Evolutionary conservation across 2,113 vertebrate species (phyloP), one percentile per base, ranked within the genome.

Genomic region (Otolemur garnettii): DNA sequence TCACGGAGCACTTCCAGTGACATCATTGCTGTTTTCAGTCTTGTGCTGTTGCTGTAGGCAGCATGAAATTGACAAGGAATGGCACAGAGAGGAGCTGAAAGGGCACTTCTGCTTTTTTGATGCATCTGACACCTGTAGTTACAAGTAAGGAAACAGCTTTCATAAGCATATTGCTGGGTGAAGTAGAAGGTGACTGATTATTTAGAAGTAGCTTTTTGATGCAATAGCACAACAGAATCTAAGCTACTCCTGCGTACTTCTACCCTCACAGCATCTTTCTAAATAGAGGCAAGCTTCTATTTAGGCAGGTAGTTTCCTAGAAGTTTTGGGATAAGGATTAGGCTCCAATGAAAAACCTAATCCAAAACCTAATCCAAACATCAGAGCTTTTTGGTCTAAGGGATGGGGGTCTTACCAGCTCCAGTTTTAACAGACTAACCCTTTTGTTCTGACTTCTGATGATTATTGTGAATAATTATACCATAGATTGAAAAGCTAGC

Each of bases 41-140:
- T 97, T 97, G 93, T 28, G 30, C 45, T 98, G 95, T 96, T 98
- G 97, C 97, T 98, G 95, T 96, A 93, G 96, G 96, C 96, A 97
- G 97, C 97, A 90, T 97, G 98, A 98, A 98, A 98, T 97, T 98
- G 98, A 98, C 98, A 98, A 97, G 97, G 92, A 98, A 95, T 96
- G 94, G 95, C 96, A 85, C 95, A 53, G 84, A 0, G 53, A 96
- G 95, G 91, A 88, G 38, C 97, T 96, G 85, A 42, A 97, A 98
- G 97, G 90, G 96, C 98, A 97, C 30, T 96, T 98, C 96, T 97
- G 95, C 96, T 97, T 96, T 96, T 95, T 90, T 94, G 95, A 97
- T 96, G 95, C 95, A 96, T 97, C 68, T 71, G 97, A 98, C 97
- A 98, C 98, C 97, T 98, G 96, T 96, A 97, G 97, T 98, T 97